These are phyloP conservation scores for Itoplectis maculator DNA, from an alignment of 2,888 invertebrate species.

Conservation along the genomic window DNA sequence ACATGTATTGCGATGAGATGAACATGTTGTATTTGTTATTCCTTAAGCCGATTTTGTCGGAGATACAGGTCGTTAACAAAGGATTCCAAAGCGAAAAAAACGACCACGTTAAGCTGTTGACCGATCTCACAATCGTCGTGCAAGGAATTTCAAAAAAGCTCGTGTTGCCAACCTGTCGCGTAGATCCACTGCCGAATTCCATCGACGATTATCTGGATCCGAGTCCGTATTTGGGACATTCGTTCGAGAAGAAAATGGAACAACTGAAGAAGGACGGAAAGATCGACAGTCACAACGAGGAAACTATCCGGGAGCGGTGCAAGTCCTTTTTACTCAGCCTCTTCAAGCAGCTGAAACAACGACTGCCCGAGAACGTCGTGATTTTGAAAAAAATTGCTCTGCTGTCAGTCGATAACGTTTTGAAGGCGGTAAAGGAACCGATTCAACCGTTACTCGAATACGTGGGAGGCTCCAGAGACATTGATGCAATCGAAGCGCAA, in stretches of 20 bases:
- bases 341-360: neutral
- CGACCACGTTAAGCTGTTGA: slow-evolving; percentile 48
- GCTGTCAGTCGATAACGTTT: too few species aligned
- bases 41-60: slow-evolving; percentile 69
- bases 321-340: slow-evolving; percentile 56
- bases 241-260: slow-evolving; percentile 60
- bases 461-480: too few species aligned
- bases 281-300: slow-evolving; percentile 32
- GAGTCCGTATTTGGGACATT: slow-evolving; percentile 62
- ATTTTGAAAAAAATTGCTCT: slow-evolving; percentile 1
- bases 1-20: slow-evolving; percentile 74
- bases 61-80: slow-evolving; percentile 68
- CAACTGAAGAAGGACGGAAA: slow-evolving; percentile 28
- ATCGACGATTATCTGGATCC: slow-evolving; percentile 62
- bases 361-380: too few species aligned
- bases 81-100: slow-evolving; percentile 55
- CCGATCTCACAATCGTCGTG: slow-evolving; percentile 44
- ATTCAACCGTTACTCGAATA: too few species aligned
- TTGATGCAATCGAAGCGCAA: too few species aligned
- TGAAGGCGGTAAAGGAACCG: too few species aligned
- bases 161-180: slow-evolving; percentile 39
- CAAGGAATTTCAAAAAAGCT: slow-evolving; percentile 45
- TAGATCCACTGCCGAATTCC: slow-evolving; percentile 29
- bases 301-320: slow-evolving; percentile 56
- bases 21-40: slow-evolving; percentile 73